Base-by-base conservation (phyloP, 2,888 invertebrate genomes). In the Gymnoscelis rufifasciata region DNA sequence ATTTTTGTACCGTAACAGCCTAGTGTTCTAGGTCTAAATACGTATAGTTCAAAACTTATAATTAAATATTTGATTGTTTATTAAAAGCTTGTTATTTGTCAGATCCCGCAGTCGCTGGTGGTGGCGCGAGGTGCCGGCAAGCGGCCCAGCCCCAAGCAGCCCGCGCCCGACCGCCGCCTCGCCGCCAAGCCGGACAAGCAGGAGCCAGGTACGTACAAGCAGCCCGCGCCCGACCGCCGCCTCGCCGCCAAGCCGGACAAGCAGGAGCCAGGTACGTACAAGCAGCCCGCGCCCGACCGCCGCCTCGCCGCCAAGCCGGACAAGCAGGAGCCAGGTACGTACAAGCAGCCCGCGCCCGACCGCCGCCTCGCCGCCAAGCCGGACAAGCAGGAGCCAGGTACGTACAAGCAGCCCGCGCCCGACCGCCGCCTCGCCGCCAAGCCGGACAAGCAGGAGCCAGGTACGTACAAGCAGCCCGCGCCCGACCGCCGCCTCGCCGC, bases 101-200 rank as follows among this genome's bases (percentile, higher is more conserved):
- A 88, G 88, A 81, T 88, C 48, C 88, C 88, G 33, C 88, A 87
- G 57, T 79, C 87, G 50, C 71, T 88, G 64, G 82, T 83, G 70
- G 52, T 81, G 67, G 60, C 77, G 7, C 78, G 87, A 33, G 51
- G 65, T 46, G 56, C 72, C 11, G 60, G 71, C 27, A 77, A 78
- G 50, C 74, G 88, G 13, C 68, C 83, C 66, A 84, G 83, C 54
- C 88, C 88, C 19, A 88, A 88, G 71, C 83, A 80, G 56, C 64
- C 71, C 38, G 43, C 57, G 48, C 38, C 31, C 19, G 19, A 19
- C 3, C 19, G 19, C 3, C 19, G 19, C 19, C n/a, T 2, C 19
- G 19, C 19, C 56, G 47, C 53, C 52, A 2, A 19, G 5, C n/a
- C n/a, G 19, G 19, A 19, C 19, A 19, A 19, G 5, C 19, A 3